Evolutionary conservation across 2,888 invertebrate genomes (phyloP).

Genomic region (Leptarthrus brevirostris): DNA sequence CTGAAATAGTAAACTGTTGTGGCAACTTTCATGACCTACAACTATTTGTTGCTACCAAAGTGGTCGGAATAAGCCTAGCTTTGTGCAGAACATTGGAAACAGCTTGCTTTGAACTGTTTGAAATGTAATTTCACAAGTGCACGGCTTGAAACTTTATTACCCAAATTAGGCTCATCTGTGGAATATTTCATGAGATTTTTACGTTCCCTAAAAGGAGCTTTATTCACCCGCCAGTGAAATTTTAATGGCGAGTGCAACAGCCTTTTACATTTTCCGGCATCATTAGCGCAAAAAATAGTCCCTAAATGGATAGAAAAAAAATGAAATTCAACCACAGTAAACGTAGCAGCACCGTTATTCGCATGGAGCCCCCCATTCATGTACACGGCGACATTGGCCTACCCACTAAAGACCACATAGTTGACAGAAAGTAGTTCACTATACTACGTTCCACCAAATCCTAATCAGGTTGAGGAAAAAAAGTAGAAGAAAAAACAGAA

Average conservation of each 20-base stretch:
- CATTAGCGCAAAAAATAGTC: background rate
- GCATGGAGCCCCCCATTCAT: background rate
- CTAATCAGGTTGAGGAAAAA: background rate
- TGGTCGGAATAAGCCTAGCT: background rate
- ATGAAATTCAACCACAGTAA: background rate
- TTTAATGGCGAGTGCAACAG: constrained; percentile 26
- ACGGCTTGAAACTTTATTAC: background rate
- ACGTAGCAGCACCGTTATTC: background rate
- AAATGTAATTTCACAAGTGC: constrained; percentile 3
- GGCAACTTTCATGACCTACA: no score
- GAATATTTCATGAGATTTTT: background rate
- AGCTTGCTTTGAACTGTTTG: background rate
- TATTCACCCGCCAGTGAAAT: background rate
- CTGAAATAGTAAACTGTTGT: no score
- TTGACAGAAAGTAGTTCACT: background rate
- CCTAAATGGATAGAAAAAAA: constrained; percentile 5
- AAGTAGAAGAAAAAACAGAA: background rate
- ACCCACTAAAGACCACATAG: background rate
- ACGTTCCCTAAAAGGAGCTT: background rate
- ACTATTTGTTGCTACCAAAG: no score
- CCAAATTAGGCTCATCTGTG: constrained; percentile 21
- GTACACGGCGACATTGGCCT: background rate
- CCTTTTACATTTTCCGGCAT: background rate
- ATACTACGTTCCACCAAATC: background rate
- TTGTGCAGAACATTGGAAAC: background rate